These are phyloP conservation scores for Aricia agestis DNA, from an alignment of 1,140 invertebrate species.

Conservation along the genomic window DNA sequence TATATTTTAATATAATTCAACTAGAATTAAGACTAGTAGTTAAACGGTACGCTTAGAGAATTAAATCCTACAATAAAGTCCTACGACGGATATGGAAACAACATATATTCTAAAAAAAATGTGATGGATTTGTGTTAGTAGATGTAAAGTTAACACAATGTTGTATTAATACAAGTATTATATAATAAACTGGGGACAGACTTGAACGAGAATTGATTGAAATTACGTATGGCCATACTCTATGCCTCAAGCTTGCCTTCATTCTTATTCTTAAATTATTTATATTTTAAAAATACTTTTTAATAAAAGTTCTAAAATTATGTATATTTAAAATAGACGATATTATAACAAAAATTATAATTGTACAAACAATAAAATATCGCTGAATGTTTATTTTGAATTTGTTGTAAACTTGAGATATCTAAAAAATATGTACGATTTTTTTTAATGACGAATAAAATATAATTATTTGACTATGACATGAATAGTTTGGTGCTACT, in stretches of 20 bases:
- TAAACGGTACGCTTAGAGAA: conserved; percentile 33
- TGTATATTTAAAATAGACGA: not conserved
- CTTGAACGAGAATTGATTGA: conserved; percentile 4
- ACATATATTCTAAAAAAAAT: conserved; percentile 75
- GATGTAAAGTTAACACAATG: conserved; percentile 43
- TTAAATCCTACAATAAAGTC: conserved; percentile 34
- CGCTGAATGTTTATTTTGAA: not conserved
- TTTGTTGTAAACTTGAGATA: not conserved
- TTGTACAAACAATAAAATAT: not conserved
- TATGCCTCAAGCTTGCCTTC: conserved; percentile 11
- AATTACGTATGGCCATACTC: not conserved
- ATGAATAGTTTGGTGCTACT: conserved; percentile 3
- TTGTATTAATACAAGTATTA: conserved; percentile 33
- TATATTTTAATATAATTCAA: conserved; percentile 59
- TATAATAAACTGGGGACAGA: conserved; percentile 28
- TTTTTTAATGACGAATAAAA: not conserved
- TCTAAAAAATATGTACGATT: not conserved
- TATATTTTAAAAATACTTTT: conserved; percentile 4
- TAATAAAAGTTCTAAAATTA: not conserved
- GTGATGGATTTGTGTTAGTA: conserved; percentile 74
- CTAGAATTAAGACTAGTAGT: conserved; percentile 35
- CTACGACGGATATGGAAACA: conserved; percentile 60
- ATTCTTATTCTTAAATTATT: conserved; percentile 10
- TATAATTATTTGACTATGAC: not conserved
- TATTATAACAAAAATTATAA: not conserved